Base-by-base conservation (phyloP, 2,888 invertebrate genomes). In the Vannuccia rotundouncinata region DNA sequence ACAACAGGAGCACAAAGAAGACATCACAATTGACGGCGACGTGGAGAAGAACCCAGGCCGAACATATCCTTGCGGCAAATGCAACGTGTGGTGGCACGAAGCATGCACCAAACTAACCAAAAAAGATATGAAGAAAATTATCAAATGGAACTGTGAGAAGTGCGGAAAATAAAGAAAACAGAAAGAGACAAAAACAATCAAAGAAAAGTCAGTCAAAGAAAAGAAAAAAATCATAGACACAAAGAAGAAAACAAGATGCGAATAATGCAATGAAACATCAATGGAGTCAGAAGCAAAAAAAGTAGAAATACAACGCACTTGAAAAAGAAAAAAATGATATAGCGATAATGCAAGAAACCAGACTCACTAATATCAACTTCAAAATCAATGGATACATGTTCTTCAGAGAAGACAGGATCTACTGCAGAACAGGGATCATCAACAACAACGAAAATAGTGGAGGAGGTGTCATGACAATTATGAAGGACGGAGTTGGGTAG, bases 321-420 rank as follows among this genome's bases (percentile, higher is more conserved):
- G 66, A 5, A 5, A 66, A 66, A 22, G 66, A 66, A 13, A 66
- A 22, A 17, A 66, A 22, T 22, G 66, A 66, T 27, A 27, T 22
- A 66, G 66, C 66, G 25, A 66, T 66, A 17, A 66, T 66, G 22
- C 66, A 66, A 66, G 66, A 66, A 66, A 66, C 66, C 5, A 66
- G 66, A 66, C 13, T 22, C 66, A 66, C 66, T 2, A 17, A 66
- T 22, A 66, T 22, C 66, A 66, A 5, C 66, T 22, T 66, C 66
- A 66, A 66, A 27, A 66, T 66, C 25, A 17, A 5, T 66, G 5
- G 66, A 17, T 66, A 66, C 22, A 17, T 22, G 66, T 5, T 66
- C 66, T n/a, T 66, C 66, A 17, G 66, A 5, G 66, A 22, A 27
- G 66, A 66, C 22, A 17, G 66, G 22, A 66, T 27, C 2, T 22